Conservation (phyloP, 2,888 invertebrate genomes). For the Protonemura montana region DNA sequence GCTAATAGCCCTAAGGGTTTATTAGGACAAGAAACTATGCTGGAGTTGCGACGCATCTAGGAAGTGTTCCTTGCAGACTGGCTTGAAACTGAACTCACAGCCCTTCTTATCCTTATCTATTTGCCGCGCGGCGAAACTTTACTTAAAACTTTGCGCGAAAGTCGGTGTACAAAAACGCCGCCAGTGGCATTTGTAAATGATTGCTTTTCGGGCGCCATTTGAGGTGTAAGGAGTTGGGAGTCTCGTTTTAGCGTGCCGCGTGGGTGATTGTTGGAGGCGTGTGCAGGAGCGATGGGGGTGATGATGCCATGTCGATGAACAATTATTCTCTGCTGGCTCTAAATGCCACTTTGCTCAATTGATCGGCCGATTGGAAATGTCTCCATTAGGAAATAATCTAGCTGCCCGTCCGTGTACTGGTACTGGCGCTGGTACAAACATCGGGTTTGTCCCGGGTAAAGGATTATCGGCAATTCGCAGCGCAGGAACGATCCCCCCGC, state of each 20-base stretch:
- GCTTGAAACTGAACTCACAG: neutral
- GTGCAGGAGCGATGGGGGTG: neutral
- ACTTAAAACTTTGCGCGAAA: neutral
- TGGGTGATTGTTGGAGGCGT: neutral
- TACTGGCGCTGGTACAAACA: neutral
- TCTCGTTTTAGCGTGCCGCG: neutral
- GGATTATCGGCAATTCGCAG: neutral
- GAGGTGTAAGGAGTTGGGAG: neutral
- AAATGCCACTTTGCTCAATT: neutral
- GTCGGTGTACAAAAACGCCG: neutral
- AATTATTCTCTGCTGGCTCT: neutral
- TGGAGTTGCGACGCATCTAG: neutral
- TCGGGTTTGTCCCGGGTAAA: neutral
- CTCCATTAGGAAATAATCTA: neutral
- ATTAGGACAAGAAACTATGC: constrained; percentile 27
- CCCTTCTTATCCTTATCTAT: neutral
- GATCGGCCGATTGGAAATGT: neutral
- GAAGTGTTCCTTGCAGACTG: neutral
- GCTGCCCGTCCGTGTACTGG: neutral
- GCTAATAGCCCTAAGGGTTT: constrained; percentile 30
- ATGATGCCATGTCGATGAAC: neutral
- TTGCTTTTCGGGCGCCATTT: neutral
- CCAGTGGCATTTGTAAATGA: constrained; percentile 4
- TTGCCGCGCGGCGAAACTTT: neutral
- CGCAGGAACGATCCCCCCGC: neutral